phyloP scores from a whole-genome alignment of 2,113 vertebrate species.

The Oenanthe oenanthe region DNA sequence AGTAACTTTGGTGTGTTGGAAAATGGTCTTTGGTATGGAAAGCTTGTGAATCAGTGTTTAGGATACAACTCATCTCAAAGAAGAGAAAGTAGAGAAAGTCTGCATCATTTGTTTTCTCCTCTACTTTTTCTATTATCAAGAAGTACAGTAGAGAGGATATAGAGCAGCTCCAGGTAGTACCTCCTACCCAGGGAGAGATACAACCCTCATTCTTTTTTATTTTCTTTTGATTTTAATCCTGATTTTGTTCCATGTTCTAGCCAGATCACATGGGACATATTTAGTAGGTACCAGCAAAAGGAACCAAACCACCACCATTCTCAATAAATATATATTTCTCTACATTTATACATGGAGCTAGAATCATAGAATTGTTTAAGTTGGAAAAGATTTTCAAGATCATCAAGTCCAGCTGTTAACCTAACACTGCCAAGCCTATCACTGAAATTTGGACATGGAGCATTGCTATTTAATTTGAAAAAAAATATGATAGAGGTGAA shows the following conservation, averaged over 20 bases:
- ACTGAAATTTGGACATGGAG: not conserved
- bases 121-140: not conserved
- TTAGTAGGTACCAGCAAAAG: not conserved
- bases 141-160: not conserved
- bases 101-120: fast-evolving
- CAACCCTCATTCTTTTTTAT: fast-evolving
- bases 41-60: not conserved
- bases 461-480: not conserved
- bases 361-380: not conserved
- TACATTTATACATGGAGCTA: not conserved
- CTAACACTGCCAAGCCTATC: not conserved
- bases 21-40: not conserved
- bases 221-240: not conserved
- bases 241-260: not conserved
- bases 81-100: not conserved
- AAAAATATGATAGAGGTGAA: not conserved
- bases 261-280: not conserved
- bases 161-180: not conserved
- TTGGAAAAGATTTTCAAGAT: not conserved
- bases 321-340: not conserved
- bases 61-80: not conserved
- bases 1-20: not conserved
- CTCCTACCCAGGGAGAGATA: not conserved
- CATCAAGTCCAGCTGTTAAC: not conserved
- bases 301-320: not conserved